Evolutionary conservation across 1,140 invertebrate species (phyloP), one percentile per base, ranked within the genome.

Genomic region (Zeugodacus cucurbitae): DNA sequence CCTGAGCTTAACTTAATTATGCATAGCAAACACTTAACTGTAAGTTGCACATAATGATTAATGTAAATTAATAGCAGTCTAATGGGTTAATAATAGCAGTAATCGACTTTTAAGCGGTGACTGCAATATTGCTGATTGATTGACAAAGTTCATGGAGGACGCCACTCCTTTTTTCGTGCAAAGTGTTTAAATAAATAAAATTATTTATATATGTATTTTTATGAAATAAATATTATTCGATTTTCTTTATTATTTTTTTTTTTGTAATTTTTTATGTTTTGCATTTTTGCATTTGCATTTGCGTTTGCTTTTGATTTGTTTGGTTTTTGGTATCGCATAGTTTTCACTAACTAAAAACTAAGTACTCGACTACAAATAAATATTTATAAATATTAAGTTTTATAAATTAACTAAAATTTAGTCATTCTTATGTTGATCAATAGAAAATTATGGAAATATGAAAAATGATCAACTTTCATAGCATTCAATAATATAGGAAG

Each of bases 261-360:
- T 44, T 82, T 82, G n/a, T 48, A 32, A 70, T 37, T 70, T 70
- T 70, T 70, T 70, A 29, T 26, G 4, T 70, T 82, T 82, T 82
- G 74, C 74, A n/a, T 82, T 54, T 82, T 54, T 82, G 74, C 74
- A 82, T 82, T 82, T 82, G 70, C 70, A 41, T 74, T 44, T 34
- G 22, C 32, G 26, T 82, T 48, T n/a, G n/a, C n/a, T 44, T 62
- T 26, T 62, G 8, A 62, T 62, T 62, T 62, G 48, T 26, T 62
- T 62, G n/a, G n/a, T 82, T 59, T 86, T 86, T 86, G 54, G 85
- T 86, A 86, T 59, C 48, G 48, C 58, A 59, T 86, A 86, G 58
- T 82, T 82, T 82, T 82, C 74, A 59, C 85, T 86, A 58, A 59
- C 54, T 88, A 59, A 64, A 78, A 89, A 89, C 32, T 85, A 59